Conservation (phyloP, 2,888 invertebrate genomes). For the Dyspetes luteomarginatus region DNA sequence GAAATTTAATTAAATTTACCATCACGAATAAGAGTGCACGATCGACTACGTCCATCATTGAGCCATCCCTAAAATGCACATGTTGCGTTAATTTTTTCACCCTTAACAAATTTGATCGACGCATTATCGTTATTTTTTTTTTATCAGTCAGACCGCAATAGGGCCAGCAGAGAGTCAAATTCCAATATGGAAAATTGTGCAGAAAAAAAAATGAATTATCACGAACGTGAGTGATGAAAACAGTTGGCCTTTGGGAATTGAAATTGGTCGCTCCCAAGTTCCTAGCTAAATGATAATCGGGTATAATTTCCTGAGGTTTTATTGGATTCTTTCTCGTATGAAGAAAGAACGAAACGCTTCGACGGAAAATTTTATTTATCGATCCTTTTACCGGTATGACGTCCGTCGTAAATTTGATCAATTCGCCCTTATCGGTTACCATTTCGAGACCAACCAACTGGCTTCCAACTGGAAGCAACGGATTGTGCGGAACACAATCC, state of each 20-base stretch:
- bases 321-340: neutral
- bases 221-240: constrained; percentile 77
- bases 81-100: no score
- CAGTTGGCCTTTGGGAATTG: constrained; percentile 69
- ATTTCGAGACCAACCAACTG: neutral
- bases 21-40: constrained; percentile 71
- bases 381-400: neutral
- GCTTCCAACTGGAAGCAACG: no score
- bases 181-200: no score
- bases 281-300: constrained; percentile 22
- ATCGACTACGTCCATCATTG: constrained; percentile 48
- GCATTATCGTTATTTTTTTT: no score
- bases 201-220: no score
- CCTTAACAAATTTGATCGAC: no score
- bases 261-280: constrained; percentile 63
- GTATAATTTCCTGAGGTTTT: neutral
- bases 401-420: neutral
- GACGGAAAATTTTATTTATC: neutral
- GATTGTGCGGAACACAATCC: no score
- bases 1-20: constrained; percentile 71
- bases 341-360: neutral
- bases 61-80: no score
- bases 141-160: no score
- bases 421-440: neutral
- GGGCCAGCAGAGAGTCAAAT: no score